These are phyloP conservation scores for Lepidocolaptes lacrymiger DNA, from an alignment of 2,797 vertebrate genomes.

Conservation along the genomic window DNA sequence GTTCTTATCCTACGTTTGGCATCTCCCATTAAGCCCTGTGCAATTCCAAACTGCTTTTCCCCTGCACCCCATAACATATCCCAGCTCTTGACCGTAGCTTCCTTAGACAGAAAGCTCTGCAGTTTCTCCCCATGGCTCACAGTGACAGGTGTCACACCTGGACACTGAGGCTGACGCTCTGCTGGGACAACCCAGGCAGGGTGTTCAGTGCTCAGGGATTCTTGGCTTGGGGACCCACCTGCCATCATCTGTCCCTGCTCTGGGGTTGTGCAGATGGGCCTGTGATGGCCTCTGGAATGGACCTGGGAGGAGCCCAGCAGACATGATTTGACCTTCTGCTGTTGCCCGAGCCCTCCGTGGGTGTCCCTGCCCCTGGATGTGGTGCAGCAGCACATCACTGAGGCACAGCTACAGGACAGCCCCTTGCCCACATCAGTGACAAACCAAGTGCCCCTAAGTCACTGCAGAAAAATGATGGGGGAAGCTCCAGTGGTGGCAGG, in stretches of 20 bases:
- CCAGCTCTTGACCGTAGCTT: not conserved
- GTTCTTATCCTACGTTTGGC: not conserved
- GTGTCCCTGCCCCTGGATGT: not conserved
- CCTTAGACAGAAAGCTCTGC: not conserved
- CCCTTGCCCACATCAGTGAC: not conserved
- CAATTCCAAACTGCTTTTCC: not conserved
- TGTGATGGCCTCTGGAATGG: not conserved
- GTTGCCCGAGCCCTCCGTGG: not conserved
- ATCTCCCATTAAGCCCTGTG: not conserved
- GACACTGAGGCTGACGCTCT: not conserved
- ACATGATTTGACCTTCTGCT: not conserved
- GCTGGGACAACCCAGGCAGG: not conserved
- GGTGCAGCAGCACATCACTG: not conserved
- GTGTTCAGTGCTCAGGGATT: not conserved
- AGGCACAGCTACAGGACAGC: not conserved
- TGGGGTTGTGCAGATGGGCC: not conserved
- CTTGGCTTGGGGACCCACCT: not conserved
- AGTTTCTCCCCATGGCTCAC: not conserved
- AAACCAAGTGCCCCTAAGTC: not conserved
- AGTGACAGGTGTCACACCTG: not conserved
- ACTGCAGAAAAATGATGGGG: not conserved
- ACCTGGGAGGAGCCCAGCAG: not conserved
- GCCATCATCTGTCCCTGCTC: not conserved
- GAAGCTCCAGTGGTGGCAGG: not conserved
- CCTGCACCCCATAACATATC: not conserved